Evolutionary conservation across 2,797 vertebrate genomes (phyloP), one percentile per base, ranked within the genome.

Genomic region (Taeniopygia guttata): DNA sequence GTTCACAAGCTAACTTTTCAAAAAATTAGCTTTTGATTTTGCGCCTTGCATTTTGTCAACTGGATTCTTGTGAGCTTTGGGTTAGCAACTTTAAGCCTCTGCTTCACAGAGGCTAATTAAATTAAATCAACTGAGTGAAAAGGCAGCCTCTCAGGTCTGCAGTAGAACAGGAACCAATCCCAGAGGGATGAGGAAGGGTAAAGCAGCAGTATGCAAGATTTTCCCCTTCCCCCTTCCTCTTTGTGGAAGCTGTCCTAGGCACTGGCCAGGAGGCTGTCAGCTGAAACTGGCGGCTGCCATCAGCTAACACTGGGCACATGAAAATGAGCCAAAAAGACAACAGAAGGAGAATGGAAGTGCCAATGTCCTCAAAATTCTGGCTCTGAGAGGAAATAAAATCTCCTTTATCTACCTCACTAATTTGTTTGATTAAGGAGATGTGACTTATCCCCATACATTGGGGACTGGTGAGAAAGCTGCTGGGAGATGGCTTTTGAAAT

Each of bases 21-120:
- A 94, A 94, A 87, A 94, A 90, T 79, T 89, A 88, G 85, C 94
- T 94, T 96, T 95, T 96, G 90, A 95, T 94, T 96, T 92, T 94
- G 81, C 16, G 3, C 76, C 78, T 95, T 93, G 69, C 73, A 66
- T 97, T 96, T 96, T 96, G 95, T 95, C 92, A 95, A 90, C 84
- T 77, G 72, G 76, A 94, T 93, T 77, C 91, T 93, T 89, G 34
- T 27, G 78, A 96, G 96, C 95, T 93, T 96, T 95, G 90, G 83
- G 95, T 96, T 93, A 95, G 91, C 92, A 94, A 95, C 90, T 95
- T 93, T 96, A 96, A 97, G 85, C 87, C 89, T 92, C 85, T 94
- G 94, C 93, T 95, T 96, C 94, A 89, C 83, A 94, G 60, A 88
- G 92, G 93, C 95, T 97, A 97, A 97, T 97, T 97, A 97, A 97